Evolutionary conservation across 2,888 invertebrate species (phyloP).

Genomic region (Loripinus fragilis): DNA sequence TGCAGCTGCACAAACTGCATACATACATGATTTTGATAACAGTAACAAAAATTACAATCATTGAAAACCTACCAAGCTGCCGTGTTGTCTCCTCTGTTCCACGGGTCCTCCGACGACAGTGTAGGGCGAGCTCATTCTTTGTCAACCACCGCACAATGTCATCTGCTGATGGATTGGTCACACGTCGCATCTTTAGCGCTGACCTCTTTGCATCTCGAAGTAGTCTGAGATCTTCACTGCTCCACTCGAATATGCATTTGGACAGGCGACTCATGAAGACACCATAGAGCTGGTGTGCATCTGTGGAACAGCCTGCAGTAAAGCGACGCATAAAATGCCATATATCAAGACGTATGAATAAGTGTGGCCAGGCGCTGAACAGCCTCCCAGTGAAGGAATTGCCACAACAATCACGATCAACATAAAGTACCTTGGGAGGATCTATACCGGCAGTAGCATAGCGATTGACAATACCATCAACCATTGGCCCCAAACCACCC

Average conservation of each 20-base stretch:
- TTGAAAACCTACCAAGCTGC: slow-evolving; percentile 25
- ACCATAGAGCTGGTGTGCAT: slow-evolving; percentile 61
- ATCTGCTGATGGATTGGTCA: neutral
- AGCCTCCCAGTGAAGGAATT: slow-evolving; percentile 12
- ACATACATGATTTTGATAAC: too few species aligned
- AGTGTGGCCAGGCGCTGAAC: slow-evolving; percentile 47
- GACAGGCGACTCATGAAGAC: slow-evolving; percentile 60
- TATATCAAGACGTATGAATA: slow-evolving; percentile 59
- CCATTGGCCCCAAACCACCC: slow-evolving; percentile 53
- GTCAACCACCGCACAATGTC: slow-evolving; percentile 6
- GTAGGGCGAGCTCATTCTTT: slow-evolving; percentile 44
- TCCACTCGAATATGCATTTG: slow-evolving; percentile 55
- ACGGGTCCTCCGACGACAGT: slow-evolving; percentile 55
- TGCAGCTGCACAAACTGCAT: neutral
- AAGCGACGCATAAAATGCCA: slow-evolving; percentile 68
- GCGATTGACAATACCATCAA: slow-evolving; percentile 50
- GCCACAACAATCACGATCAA: slow-evolving; percentile 60
- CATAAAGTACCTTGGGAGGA: slow-evolving; percentile 66
- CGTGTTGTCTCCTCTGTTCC: slow-evolving; percentile 37
- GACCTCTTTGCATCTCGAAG: slow-evolving; percentile 39
- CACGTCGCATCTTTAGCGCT: slow-evolving; percentile 23
- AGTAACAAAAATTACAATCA: too few species aligned
- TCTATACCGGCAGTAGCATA: slow-evolving; percentile 26
- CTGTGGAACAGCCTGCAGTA: slow-evolving; percentile 49
- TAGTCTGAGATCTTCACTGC: slow-evolving; percentile 37